Evolutionary conservation across 2,113 vertebrate species (phyloP).

Genomic region (Catagonus wagneri): DNA sequence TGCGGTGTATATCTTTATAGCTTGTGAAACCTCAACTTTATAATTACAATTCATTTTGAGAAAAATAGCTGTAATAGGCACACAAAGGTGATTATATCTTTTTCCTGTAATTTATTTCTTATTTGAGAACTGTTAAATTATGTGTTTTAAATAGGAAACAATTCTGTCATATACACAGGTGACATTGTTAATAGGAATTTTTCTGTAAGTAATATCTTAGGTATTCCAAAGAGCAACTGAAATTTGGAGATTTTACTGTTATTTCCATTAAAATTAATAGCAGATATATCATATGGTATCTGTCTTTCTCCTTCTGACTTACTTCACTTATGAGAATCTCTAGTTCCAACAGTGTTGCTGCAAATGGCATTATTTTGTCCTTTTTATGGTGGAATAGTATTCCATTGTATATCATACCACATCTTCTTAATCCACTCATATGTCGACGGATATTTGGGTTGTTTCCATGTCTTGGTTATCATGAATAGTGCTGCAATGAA

Average conservation of each 20-base stretch:
- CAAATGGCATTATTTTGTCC: too few relatives aligned
- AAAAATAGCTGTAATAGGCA: neutral
- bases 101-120: conserved; percentile 22
- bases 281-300: neutral
- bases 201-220: neutral
- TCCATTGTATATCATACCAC: too few relatives aligned
- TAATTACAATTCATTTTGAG: neutral
- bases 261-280: neutral
- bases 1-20: neutral
- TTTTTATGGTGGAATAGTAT: too few relatives aligned
- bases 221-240: neutral
- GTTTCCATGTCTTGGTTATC: too few relatives aligned
- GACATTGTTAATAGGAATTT: neutral
- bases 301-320: too few relatives aligned
- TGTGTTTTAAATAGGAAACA: neutral
- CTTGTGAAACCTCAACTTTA: neutral
- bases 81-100: neutral
- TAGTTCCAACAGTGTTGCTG: too few relatives aligned
- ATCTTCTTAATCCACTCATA: too few relatives aligned
- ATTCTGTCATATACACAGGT: neutral
- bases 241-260: conserved; percentile 6
- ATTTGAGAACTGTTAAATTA: neutral
- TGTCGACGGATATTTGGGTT: too few relatives aligned
- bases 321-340: too few relatives aligned
- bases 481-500: too few relatives aligned